A percentile compares a stretch with the other conserved stretches of the same genome.
These are phyloP conservation scores for Eleutherodactylus coqui DNA, from an alignment of 2,797 vertebrate genomes.

Conservation along the genomic window DNA sequence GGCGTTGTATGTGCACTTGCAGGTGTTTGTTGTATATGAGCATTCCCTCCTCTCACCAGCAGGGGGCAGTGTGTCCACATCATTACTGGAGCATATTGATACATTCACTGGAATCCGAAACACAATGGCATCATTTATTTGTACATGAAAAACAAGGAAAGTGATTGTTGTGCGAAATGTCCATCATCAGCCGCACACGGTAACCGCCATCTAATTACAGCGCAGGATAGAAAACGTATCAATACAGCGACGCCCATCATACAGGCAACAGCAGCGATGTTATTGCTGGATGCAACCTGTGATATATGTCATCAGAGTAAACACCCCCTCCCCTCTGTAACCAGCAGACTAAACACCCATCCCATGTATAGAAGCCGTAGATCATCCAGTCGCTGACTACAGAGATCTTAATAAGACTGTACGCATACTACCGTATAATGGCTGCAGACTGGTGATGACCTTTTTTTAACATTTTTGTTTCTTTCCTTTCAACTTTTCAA, in stretches of 20 bases:
- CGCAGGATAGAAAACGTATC: not conserved
- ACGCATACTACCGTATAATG: too few relatives aligned
- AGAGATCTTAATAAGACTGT: too few relatives aligned
- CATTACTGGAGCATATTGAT: not conserved
- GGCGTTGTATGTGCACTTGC: not conserved
- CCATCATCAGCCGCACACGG: not conserved
- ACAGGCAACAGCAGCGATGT: not conserved
- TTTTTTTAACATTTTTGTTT: too few relatives aligned
- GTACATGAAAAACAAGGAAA: not conserved
- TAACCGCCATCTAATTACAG: not conserved
- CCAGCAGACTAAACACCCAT: not conserved
- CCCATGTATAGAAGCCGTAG: not conserved
- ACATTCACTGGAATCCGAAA: not conserved
- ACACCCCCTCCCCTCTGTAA: not conserved
- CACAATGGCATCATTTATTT: not conserved
- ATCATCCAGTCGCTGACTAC: not conserved
- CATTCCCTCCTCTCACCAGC: not conserved
- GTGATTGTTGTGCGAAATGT: not conserved
- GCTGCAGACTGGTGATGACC: too few relatives aligned
- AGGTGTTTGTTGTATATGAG: not conserved
- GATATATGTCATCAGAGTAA: not conserved
- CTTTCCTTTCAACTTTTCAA: too few relatives aligned
- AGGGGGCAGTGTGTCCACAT: conserved; percentile 24
- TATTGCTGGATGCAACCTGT: not conserved
- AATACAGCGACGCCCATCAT: not conserved